Evolutionary conservation across 2,113 vertebrate genomes (phyloP).

Genomic region (Istiophorus platypterus): DNA sequence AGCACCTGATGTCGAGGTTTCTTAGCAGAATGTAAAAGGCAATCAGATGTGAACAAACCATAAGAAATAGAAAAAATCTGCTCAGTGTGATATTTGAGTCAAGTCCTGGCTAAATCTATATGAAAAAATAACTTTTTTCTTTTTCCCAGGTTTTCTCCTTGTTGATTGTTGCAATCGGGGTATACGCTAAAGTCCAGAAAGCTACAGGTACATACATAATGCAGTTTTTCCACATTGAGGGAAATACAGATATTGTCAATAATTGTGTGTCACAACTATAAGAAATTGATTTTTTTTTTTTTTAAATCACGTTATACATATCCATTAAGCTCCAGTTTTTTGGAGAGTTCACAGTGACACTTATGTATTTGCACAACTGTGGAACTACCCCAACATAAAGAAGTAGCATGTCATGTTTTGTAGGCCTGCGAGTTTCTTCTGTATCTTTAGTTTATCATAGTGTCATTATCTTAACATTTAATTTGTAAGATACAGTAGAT

Average conservation of each 20-base stretch:
- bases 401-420: background rate
- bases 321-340: background rate
- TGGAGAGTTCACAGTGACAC: background rate
- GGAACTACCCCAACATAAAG: background rate
- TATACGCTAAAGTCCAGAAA: constrained; percentile 85
- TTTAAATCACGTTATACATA: too few species aligned
- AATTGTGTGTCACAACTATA: background rate
- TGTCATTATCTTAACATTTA: constrained; percentile 7
- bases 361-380: background rate
- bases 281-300: background rate
- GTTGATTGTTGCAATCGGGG: constrained; percentile 84
- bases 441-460: constrained; percentile 7
- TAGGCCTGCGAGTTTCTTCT: background rate
- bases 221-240: background rate
- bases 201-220: constrained; percentile 78
- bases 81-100: background rate
- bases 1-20: background rate
- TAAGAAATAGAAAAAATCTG: background rate
- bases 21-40: background rate
- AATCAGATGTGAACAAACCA: background rate
- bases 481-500: constrained; percentile 23
- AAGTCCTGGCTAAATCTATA: background rate
- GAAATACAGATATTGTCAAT: background rate
- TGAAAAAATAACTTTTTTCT: background rate
- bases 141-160: constrained; percentile 82